These are phyloP conservation scores for Montipora efflorescens DNA, from an alignment of 64 coral and sea anemone genomes.

Conservation along the genomic window DNA sequence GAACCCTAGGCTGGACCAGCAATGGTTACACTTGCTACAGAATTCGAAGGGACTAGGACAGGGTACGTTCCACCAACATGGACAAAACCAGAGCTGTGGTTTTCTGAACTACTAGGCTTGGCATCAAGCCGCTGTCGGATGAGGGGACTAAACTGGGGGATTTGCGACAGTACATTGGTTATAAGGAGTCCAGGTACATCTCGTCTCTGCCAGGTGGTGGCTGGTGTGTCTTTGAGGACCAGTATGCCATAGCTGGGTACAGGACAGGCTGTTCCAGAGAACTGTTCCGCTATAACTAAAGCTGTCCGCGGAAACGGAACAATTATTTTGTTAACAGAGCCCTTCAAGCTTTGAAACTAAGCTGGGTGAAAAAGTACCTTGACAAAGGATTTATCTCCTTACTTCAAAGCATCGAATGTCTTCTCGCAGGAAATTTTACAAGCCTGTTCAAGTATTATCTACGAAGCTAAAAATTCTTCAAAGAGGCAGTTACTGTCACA, in stretches of 20 bases:
- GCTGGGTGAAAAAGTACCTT: no score
- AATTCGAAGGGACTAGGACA: conserved; percentile 24
- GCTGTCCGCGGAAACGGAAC: no score
- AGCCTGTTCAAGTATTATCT: no score
- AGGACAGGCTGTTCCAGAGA: no score
- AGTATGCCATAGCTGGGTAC: conserved; percentile 42
- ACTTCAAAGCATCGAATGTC: no score
- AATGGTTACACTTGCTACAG: neutral
- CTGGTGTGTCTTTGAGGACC: conserved; percentile 57
- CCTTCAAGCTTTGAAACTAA: no score
- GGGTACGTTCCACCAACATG: conserved; percentile 28
- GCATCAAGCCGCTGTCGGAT: neutral
- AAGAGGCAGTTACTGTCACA: no score
- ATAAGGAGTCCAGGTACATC: conserved; percentile 45
- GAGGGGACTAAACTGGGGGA: conserved; percentile 33
- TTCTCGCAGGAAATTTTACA: no score
- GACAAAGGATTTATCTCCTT: no score
- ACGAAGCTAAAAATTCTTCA: no score
- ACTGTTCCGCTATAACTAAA: no score
- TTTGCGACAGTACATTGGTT: conserved; percentile 62
- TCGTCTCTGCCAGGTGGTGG: conserved; percentile 41
- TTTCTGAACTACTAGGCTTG: neutral
- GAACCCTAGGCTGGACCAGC: conserved; percentile 52
- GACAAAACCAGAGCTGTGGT: conserved; percentile 4
- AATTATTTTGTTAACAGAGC: no score